Percentiles rank a stretch among this genome's conserved stretches.
phyloP scores from a whole-genome alignment of 2,797 vertebrate species.

The Phyllotis vaccarum region DNA sequence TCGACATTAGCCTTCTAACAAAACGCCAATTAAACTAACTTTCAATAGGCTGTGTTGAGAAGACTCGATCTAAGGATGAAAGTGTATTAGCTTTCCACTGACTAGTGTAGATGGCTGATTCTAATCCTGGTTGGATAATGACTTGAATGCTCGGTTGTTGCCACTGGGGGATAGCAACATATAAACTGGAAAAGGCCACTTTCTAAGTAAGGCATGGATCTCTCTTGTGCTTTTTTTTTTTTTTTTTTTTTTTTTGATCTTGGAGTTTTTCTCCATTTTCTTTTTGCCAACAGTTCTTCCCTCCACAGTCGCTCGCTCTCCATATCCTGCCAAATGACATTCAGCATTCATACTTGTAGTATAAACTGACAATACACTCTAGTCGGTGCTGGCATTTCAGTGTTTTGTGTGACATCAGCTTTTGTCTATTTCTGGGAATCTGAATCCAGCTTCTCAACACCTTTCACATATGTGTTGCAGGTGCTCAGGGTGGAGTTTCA shows the following conservation, averaged over 20 bases:
- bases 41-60: constrained; percentile 69
- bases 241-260: too few species aligned
- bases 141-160: constrained; percentile 16
- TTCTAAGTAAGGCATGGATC: background rate
- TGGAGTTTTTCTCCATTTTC: background rate
- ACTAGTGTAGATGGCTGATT: background rate
- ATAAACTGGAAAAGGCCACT: background rate
- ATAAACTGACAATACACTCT: background rate
- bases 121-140: constrained; percentile 51
- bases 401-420: background rate
- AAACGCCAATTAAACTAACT: constrained; percentile 78
- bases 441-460: background rate
- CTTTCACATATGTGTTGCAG: background rate
- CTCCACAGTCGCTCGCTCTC: background rate
- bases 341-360: background rate
- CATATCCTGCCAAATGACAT: background rate
- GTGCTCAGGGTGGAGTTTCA: constrained; percentile 17
- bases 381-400: background rate
- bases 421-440: background rate
- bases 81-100: background rate
- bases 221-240: too few species aligned
- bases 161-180: background rate
- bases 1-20: constrained; percentile 73
- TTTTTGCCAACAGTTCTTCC: background rate
- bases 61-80: constrained; percentile 47